Evolutionary conservation across 2,797 vertebrate genomes (phyloP).

Genomic region (Crenichthys baileyi): DNA sequence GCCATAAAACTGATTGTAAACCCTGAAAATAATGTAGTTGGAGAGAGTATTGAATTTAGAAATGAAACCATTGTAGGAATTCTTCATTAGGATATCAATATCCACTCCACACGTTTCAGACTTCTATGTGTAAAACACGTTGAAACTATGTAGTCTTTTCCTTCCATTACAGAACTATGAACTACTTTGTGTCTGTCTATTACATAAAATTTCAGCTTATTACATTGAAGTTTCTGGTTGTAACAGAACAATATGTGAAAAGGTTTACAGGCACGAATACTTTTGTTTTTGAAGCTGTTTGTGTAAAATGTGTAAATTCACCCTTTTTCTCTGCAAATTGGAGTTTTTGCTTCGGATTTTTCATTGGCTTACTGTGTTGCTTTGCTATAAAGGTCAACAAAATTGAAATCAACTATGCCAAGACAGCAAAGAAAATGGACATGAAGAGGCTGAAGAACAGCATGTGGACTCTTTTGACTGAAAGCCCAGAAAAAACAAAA

Average conservation of each 20-base stretch:
- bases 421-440: slow-evolving; percentile 94
- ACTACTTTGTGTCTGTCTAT: neutral
- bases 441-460: slow-evolving; percentile 90
- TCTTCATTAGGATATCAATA: no score
- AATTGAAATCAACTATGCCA: slow-evolving; percentile 91
- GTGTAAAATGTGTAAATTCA: neutral
- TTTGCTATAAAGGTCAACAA: slow-evolving; percentile 84
- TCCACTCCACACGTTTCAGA: neutral
- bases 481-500: slow-evolving; percentile 60
- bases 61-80: no score
- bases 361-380: neutral
- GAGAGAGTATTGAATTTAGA: no score
- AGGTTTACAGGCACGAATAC: neutral
- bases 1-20: no score
- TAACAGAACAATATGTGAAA: neutral
- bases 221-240: neutral
- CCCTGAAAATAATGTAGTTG: no score
- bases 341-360: neutral
- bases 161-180: neutral
- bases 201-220: neutral
- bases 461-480: slow-evolving; percentile 90
- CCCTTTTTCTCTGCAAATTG: neutral
- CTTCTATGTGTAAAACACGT: neutral
- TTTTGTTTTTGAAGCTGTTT: neutral
- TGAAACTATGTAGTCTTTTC: neutral